Conservation (phyloP, 2,888 invertebrate genomes). For the Ophion ellenae region DNA sequence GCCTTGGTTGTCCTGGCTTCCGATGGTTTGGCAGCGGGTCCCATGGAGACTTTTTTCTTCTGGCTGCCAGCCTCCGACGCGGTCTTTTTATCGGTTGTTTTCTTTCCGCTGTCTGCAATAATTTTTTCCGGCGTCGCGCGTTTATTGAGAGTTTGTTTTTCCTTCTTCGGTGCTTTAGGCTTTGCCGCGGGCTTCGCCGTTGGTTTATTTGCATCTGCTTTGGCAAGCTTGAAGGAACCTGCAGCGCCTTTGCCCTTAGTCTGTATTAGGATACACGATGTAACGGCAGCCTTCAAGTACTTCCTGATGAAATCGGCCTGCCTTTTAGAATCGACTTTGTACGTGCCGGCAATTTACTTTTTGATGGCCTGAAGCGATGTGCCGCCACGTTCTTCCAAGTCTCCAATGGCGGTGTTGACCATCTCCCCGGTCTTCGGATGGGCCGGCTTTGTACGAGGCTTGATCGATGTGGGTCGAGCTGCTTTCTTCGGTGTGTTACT, state of each 20-base stretch:
- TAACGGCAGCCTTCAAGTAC: constrained; percentile 85
- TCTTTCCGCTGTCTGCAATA: constrained; percentile 47
- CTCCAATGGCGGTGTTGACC: constrained; percentile 85
- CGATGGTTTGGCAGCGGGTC: constrained; percentile 63
- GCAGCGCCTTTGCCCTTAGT: constrained; percentile 85
- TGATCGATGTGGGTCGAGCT: constrained; percentile 72
- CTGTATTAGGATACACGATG: constrained; percentile 84
- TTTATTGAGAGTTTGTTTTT: constrained; percentile 49
- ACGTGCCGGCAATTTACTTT: constrained; percentile 86
- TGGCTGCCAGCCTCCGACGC: constrained; percentile 29
- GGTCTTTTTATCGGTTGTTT: constrained; percentile 36
- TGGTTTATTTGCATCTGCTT: constrained; percentile 53
- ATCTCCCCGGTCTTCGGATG: constrained; percentile 85
- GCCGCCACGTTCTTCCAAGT: constrained; percentile 85
- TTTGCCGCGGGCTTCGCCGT: constrained; percentile 40
- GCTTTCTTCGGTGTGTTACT: constrained; percentile 56
- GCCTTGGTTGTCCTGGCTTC: constrained; percentile 63
- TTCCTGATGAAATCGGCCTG: constrained; percentile 86
- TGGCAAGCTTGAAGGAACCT: constrained; percentile 84
- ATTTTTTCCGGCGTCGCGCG: constrained; percentile 71
- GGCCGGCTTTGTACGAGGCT: constrained; percentile 80
- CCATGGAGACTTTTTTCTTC: constrained; percentile 56
- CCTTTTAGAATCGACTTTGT: constrained; percentile 86
- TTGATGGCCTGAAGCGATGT: constrained; percentile 86
- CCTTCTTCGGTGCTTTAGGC: constrained; percentile 61